phyloP scores from a whole-genome alignment of 2,888 invertebrate species.

The Conus canariensis region DNA sequence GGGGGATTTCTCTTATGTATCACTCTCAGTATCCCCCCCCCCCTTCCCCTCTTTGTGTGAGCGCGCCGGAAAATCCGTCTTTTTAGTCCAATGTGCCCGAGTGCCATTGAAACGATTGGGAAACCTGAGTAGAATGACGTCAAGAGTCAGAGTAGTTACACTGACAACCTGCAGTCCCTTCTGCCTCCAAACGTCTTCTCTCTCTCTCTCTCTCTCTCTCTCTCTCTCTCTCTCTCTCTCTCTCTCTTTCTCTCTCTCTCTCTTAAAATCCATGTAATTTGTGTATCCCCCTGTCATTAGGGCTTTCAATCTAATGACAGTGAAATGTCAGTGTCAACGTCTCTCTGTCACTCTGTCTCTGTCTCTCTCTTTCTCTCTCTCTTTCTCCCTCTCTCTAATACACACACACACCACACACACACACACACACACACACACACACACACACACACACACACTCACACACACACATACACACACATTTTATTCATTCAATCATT shows the following conservation, averaged over 20 bases:
- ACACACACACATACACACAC: neutral
- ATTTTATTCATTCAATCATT: neutral
- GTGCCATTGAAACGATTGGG: too few species aligned
- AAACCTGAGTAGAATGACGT: too few species aligned
- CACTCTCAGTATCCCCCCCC: neutral
- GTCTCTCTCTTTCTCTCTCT: neutral
- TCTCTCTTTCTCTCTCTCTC: neutral
- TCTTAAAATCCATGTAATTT: too few species aligned
- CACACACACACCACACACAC: neutral
- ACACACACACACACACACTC: neutral
- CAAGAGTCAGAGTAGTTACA: too few species aligned
- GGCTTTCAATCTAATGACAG: too few species aligned
- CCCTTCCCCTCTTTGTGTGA: neutral
- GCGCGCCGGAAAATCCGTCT: too few species aligned
- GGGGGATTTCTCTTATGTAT: neutral
- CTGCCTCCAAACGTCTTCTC: neutral
- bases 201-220: slow-evolving; percentile 17
- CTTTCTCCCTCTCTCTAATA: neutral
- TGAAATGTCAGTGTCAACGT: neutral
- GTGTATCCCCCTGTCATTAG: neutral
- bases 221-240: slow-evolving; percentile 16
- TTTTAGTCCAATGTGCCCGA: too few species aligned
- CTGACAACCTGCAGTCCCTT: neutral
- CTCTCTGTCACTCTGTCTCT: neutral
- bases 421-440: neutral